phyloP scores from a whole-genome alignment of 2,797 vertebrate genomes.

The Chromis chromis region DNA sequence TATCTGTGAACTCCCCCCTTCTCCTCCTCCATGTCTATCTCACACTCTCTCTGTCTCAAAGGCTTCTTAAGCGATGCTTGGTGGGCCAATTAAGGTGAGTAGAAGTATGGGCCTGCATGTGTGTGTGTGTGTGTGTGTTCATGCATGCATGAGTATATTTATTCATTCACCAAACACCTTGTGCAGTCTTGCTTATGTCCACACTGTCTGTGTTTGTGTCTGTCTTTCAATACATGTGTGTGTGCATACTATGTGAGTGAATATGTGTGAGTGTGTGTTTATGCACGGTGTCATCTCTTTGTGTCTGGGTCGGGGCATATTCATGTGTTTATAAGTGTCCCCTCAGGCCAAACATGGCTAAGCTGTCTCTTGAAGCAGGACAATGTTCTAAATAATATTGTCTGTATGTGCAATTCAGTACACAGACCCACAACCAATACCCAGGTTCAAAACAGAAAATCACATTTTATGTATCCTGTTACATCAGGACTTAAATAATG shows the following conservation, averaged over 20 bases:
- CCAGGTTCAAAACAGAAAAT: conserved; percentile 21
- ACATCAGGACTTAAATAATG: conserved; percentile 19
- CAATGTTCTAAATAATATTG: conserved; percentile 55
- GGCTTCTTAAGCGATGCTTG: conserved; percentile 88
- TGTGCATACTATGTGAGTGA: conserved; percentile 20
- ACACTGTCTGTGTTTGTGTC: conserved; percentile 78
- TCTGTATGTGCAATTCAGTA: conserved; percentile 34
- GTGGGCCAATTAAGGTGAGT: conserved; percentile 88
- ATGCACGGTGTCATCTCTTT: conserved; percentile 81
- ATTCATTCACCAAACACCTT: conserved; percentile 80
- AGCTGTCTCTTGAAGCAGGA: conserved; percentile 73
- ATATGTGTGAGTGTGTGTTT: conserved; percentile 50
- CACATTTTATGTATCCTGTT: conserved; percentile 10
- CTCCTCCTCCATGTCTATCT: conserved; percentile 76
- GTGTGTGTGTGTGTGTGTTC: conserved; percentile 42
- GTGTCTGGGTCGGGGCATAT: conserved; percentile 84
- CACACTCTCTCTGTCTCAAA: conserved; percentile 82
- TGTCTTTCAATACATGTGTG: conserved; percentile 63
- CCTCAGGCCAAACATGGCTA: conserved; percentile 78
- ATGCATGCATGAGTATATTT: conserved; percentile 78
- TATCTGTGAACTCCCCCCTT: conserved; percentile 75
- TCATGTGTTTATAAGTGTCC: conserved; percentile 82
- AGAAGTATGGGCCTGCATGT: conserved; percentile 60
- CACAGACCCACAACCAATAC: conserved; percentile 21
- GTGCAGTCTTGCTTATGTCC: conserved; percentile 75